Evolutionary conservation across 2,113 vertebrate genomes (phyloP), one percentile per base, ranked within the genome.

Genomic region (Ceyx melanurus): DNA sequence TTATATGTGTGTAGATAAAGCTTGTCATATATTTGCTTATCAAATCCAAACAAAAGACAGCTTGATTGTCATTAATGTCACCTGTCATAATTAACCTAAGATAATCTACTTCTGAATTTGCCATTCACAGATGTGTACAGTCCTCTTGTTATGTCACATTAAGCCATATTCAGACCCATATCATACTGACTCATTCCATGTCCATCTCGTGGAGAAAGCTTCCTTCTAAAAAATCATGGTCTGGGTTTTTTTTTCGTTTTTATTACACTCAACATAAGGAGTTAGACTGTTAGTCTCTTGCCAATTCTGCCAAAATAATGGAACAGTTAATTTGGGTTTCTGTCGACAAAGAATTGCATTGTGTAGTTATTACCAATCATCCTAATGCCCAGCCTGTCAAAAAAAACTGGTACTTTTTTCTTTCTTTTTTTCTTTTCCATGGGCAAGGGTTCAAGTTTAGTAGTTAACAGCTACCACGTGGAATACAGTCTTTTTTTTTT

Each of bases 31-130:
- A 86, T 35, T 89, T 72, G 75, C 85, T 82, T 95, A 91, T 95
- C 94, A 80, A 89, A 91, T 88, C 0, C 67, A 91, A 95, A 89
- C 67, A 89, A 88, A 87, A 82, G 85, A 92, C 78, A 87, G 66
- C 66, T 93, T 88, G 75, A 91, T 87, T 82, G 64, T 92, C 91
- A 94, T 77, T 79, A 57, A 88, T 94, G 92, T 88, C 89, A 96
- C 89, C 72, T 88, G 95, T 87, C 87, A 85, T n/a, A 25, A 31
- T 95, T 89, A 82, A 93, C 37, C 60, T 78, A 50, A 86, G 53
- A 46, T 94, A 85, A 90, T 95, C 81, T 84, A 3, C 81, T 73
- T 88, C 81, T 82, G 72, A 87, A 60, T 92, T 95, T 94, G 37
- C 89, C 53, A 9, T 90, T 89, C 57, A 50, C 48, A 64, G 86